Evolutionary conservation across 2,797 vertebrate genomes (phyloP).

Genomic region (Melanotaenia maccullochi): DNA sequence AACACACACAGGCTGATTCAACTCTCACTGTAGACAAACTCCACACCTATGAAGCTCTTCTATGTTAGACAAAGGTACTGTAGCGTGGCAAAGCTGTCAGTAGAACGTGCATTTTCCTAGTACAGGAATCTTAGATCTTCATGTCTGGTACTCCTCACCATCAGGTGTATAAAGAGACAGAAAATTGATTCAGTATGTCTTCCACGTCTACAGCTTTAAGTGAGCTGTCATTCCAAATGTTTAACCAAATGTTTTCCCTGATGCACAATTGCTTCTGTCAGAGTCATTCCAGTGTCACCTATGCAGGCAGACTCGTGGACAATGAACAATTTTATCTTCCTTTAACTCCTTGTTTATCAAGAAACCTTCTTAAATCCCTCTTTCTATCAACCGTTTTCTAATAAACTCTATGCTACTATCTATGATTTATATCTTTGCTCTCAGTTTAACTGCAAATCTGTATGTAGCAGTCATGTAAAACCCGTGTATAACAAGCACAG

Average conservation of each 20-base stretch:
- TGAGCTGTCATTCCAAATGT: slow-evolving; percentile 51
- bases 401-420: slow-evolving; percentile 13
- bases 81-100: slow-evolving; percentile 47
- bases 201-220: slow-evolving; percentile 49
- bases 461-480: slow-evolving; percentile 52
- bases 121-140: slow-evolving; percentile 22
- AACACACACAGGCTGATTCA: slow-evolving; percentile 61
- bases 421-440: slow-evolving; percentile 38
- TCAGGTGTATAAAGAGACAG: slow-evolving; percentile 50
- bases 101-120: slow-evolving; percentile 6
- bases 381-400: slow-evolving; percentile 28
- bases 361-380: slow-evolving; percentile 32
- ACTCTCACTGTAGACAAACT: slow-evolving; percentile 29
- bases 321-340: slow-evolving; percentile 4
- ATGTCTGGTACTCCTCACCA: slow-evolving; percentile 27
- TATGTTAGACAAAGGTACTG: slow-evolving; percentile 38
- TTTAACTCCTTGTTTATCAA: slow-evolving; percentile 20
- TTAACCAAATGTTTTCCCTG: slow-evolving; percentile 57
- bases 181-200: slow-evolving; percentile 59
- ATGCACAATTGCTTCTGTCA: slow-evolving; percentile 52
- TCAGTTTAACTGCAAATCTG: slow-evolving; percentile 41
- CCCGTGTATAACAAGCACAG: slow-evolving; percentile 58
- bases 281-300: slow-evolving; percentile 18
- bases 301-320: slow-evolving; percentile 15
- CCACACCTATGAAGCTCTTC: slow-evolving; percentile 42